phyloP scores from a whole-genome alignment of 2,888 invertebrate genomes.

The Scrobipalpa atriplicella region DNA sequence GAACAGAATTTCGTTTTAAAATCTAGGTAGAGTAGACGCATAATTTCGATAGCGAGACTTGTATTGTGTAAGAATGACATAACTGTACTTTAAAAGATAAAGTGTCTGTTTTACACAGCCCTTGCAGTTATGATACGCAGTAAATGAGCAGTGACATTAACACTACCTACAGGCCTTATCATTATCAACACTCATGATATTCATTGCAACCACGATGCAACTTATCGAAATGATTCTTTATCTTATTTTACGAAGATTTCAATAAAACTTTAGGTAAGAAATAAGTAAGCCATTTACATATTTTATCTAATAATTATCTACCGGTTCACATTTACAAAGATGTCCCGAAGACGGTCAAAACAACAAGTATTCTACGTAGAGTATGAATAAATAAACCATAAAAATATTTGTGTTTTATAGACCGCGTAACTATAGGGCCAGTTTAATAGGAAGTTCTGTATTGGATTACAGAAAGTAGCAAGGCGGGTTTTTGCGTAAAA shows the following conservation, averaged over 20 bases:
- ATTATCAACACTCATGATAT: slow-evolving; percentile 21
- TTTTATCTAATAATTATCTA: background rate
- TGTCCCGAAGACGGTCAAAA: background rate
- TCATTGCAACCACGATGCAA: slow-evolving; percentile 5
- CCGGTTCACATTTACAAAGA: background rate
- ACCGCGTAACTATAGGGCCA: background rate
- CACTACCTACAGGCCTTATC: slow-evolving; percentile 26
- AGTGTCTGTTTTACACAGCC: background rate
- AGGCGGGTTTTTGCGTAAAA: slow-evolving; percentile 18
- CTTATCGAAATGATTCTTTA: slow-evolving; percentile 18
- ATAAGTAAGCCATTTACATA: background rate
- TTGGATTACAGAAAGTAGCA: slow-evolving; percentile 23
- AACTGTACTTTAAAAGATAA: background rate
- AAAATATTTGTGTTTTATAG: background rate
- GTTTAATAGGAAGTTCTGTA: slow-evolving; percentile 22
- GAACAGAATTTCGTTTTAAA: background rate
- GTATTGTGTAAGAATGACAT: background rate
- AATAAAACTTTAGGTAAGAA: background rate
- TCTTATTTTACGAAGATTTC: slow-evolving; percentile 13
- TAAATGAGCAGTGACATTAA: slow-evolving; percentile 16
- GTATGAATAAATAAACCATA: background rate
- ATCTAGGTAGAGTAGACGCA: background rate
- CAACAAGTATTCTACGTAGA: background rate
- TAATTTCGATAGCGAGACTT: background rate
- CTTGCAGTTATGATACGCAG: slow-evolving; percentile 16